These are phyloP conservation scores for Anoplopoma fimbria DNA, from an alignment of 2,113 vertebrate species.

Conservation along the genomic window DNA sequence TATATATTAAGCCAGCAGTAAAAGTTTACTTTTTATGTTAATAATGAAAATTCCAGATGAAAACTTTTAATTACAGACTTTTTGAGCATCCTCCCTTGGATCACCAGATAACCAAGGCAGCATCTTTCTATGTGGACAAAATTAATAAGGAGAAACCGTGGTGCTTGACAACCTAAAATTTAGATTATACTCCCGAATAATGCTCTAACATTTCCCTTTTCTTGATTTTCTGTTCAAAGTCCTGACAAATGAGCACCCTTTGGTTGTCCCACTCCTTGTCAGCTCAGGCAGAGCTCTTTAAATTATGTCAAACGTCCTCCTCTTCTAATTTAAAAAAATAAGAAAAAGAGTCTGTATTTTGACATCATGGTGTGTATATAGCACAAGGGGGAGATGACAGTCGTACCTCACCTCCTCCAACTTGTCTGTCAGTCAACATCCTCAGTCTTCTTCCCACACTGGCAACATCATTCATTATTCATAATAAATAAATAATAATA, in stretches of 20 bases:
- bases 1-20: not conserved
- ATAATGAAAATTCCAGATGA: not conserved
- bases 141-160: not conserved
- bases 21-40: not conserved
- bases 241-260: slow-evolving; percentile 55
- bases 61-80: not conserved
- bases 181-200: not conserved
- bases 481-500: too few relatives aligned
- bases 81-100: not conserved
- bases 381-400: slow-evolving; percentile 50
- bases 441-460: slow-evolving; percentile 52
- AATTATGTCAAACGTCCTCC: slow-evolving; percentile 43
- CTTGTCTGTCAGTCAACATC: slow-evolving; percentile 60
- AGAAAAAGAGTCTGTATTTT: slow-evolving; percentile 12
- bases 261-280: slow-evolving; percentile 42
- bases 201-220: not conserved
- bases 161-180: not conserved
- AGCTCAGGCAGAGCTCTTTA: slow-evolving; percentile 30
- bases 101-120: not conserved
- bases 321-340: slow-evolving; percentile 34
- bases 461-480: too few relatives aligned
- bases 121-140: not conserved
- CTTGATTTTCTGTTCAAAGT: slow-evolving; percentile 7
- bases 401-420: slow-evolving; percentile 49
- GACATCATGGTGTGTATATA: slow-evolving; percentile 46